Conservation (phyloP, 2,113 vertebrate genomes). For the Sarotherodon lohbergeri region DNA sequence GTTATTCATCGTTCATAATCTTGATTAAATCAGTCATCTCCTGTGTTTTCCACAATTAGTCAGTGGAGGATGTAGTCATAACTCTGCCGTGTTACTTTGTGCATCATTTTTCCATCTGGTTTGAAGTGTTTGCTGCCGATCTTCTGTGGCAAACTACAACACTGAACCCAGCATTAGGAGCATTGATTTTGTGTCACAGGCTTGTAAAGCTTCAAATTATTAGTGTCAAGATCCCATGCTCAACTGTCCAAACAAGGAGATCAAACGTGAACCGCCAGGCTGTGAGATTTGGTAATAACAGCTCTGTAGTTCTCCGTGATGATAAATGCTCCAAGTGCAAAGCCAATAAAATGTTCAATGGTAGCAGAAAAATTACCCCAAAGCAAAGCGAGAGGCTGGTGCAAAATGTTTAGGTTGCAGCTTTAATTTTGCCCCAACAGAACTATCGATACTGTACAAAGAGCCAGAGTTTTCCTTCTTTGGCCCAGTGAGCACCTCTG, state of each 20-base stretch:
- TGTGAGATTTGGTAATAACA: conserved; percentile 6
- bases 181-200: background rate
- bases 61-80: background rate
- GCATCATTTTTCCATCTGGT: background rate
- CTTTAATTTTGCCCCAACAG: background rate
- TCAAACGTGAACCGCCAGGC: background rate
- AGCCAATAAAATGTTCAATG: background rate
- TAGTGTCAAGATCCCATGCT: background rate
- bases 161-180: background rate
- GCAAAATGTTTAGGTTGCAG: background rate
- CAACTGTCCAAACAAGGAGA: background rate
- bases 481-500: background rate
- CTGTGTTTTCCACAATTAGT: background rate
- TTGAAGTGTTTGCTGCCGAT: background rate
- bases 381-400: background rate
- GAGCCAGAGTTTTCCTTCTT: background rate
- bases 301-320: background rate
- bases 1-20: background rate
- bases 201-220: background rate
- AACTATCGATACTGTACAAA: background rate
- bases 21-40: conserved; percentile 4
- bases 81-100: background rate
- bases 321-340: background rate
- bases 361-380: background rate
- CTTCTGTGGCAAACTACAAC: background rate